phyloP scores from a whole-genome alignment of 2,797 vertebrate species.

The Thaleichthys pacificus region DNA sequence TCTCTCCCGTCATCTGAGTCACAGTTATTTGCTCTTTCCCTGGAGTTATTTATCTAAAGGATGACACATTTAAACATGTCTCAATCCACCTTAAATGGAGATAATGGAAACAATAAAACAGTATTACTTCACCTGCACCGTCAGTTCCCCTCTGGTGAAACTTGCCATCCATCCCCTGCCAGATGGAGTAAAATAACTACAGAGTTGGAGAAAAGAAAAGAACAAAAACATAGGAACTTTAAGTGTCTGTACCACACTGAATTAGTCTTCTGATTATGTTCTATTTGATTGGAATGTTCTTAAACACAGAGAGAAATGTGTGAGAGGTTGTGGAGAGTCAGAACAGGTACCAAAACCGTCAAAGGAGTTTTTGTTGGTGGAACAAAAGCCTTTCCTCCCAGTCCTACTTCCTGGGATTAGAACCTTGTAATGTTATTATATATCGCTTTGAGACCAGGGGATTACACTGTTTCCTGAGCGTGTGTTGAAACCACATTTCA shows the following conservation, averaged over 20 bases:
- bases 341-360: background rate
- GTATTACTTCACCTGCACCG: background rate
- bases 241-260: no score
- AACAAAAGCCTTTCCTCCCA: slow-evolving; percentile 25
- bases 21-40: background rate
- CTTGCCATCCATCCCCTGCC: background rate
- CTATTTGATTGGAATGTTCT: no score
- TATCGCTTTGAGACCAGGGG: slow-evolving; percentile 16
- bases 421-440: slow-evolving; percentile 1
- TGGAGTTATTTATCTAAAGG: background rate
- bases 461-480: slow-evolving; percentile 30
- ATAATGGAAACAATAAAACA: background rate
- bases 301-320: background rate
- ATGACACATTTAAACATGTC: background rate
- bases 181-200: background rate
- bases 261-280: no score
- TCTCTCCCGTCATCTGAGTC: background rate
- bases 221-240: background rate
- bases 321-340: background rate
- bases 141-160: background rate
- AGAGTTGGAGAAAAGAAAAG: background rate
- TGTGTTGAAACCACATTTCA: slow-evolving; percentile 29
- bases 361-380: background rate
- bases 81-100: background rate
- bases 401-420: slow-evolving; percentile 13